Base-by-base conservation (phyloP, 2,113 vertebrate genomes). In the Macquaria australasica region DNA sequence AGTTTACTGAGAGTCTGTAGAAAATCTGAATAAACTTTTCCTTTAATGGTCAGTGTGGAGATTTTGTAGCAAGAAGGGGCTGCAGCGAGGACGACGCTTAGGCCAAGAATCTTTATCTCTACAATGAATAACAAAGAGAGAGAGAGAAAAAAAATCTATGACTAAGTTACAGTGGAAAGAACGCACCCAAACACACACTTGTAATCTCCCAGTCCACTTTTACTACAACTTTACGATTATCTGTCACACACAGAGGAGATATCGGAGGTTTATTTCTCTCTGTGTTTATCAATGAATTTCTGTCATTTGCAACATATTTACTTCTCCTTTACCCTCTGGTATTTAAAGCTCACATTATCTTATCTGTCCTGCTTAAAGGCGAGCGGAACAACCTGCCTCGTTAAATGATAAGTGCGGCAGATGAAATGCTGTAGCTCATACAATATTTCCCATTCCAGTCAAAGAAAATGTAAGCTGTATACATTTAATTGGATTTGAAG, bases 251-350 rank as follows among this genome's bases (percentile, higher is more conserved):
- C 10, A 31, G 23, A 43, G 60, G 7, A 77, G 43, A 41, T 51
- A 76, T 14, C 20, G 5, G 1, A 21, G 37, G 16, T 16, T 14
- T 62, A 1, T 62, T 76, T 60, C 28, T 31, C 23, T 43, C 28
- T 8, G 10, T 71, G 8, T 77, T 72, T 68, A 28, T 76, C 37
- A 63, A 55, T 77, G 28, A 62, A 48, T 79, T 80, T 55, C 48
- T 15, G 2, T 69, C 37, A 10, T 39, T 70, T 67, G 31, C 2
- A 8, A 58, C 23, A 74, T 15, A 59, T 21, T 15, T 16, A 21
- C 69, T 28, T 43, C 37, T 51, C 53, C 25, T 50, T 73, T 41
- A 21, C n/a, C 37, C 56, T n/a, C 39, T 11, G 21, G 31, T 31
- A 23, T 58, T 59, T 39, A 4, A 12, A 45, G 28, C 43, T 76